Percentiles rank a stretch among this genome's conserved stretches.
Conservation (phyloP, 2,113 vertebrate species). For the Talpa occidentalis region DNA sequence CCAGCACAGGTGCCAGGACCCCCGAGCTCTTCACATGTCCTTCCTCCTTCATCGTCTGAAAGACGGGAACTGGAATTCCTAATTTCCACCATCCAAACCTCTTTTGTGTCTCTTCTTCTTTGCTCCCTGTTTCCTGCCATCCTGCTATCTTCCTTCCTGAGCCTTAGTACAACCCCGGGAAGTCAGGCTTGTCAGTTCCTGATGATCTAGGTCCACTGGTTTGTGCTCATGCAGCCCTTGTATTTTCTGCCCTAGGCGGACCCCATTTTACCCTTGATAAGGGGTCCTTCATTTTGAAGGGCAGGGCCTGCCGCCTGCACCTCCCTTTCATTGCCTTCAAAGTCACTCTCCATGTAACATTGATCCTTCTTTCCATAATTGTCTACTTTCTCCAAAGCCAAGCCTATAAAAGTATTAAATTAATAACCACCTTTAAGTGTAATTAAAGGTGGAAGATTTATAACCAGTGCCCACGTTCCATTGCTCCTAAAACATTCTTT, state of each 20-base stretch:
- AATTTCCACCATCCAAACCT: background rate
- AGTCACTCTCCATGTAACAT: background rate
- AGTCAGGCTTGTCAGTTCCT: background rate
- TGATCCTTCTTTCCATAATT: background rate
- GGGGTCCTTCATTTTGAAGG: background rate
- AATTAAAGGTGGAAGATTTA: background rate
- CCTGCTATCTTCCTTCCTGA: background rate
- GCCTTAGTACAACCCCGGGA: background rate
- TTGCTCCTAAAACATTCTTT: background rate
- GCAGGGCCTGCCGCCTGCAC: background rate
- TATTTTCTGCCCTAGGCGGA: background rate
- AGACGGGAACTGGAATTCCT: background rate
- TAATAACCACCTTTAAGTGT: background rate
- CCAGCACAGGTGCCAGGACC: background rate
- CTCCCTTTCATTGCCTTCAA: background rate
- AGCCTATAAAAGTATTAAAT: background rate
- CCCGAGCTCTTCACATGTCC: no score
- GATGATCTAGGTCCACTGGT: background rate
- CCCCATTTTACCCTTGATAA: background rate
- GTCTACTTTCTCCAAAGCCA: constrained; percentile 23
- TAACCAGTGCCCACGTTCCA: background rate
- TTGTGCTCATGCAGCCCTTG: background rate
- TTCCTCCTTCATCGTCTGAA: background rate
- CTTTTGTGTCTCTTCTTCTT: background rate
- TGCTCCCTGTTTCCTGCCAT: background rate